Percentiles rank a stretch among this genome's conserved stretches.
phyloP scores from a whole-genome alignment of 2,888 invertebrate species.

The Merodon equestris region DNA sequence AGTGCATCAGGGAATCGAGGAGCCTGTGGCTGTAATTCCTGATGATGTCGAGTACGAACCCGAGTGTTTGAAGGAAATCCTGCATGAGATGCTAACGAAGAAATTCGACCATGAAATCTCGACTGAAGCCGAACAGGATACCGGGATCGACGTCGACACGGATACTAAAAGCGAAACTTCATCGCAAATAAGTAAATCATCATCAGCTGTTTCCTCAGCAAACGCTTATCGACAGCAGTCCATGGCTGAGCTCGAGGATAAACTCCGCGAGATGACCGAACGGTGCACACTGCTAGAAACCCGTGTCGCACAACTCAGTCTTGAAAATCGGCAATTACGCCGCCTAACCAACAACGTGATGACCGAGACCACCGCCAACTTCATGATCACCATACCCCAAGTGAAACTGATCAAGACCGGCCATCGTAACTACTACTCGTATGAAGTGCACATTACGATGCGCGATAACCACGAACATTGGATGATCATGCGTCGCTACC shows the following conservation, averaged over 20 bases:
- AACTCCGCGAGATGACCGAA: slow-evolving; percentile 74
- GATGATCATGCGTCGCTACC: slow-evolving; percentile 96
- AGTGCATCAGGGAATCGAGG: slow-evolving; percentile 71
- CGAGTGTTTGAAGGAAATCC: slow-evolving; percentile 45
- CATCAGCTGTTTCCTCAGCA: slow-evolving; percentile 71
- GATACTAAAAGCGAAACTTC: slow-evolving; percentile 74
- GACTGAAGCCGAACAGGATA: slow-evolving; percentile 17
- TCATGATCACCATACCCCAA: slow-evolving; percentile 77
- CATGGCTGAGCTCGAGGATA: slow-evolving; percentile 71
- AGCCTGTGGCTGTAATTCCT: slow-evolving; percentile 54
- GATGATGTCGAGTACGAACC: slow-evolving; percentile 57
- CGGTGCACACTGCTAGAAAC: slow-evolving; percentile 76
- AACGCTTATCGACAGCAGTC: slow-evolving; percentile 38
- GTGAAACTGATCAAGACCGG: slow-evolving; percentile 72
- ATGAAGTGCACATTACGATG: slow-evolving; percentile 78
- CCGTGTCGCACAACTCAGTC: slow-evolving; percentile 75
- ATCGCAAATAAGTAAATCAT: slow-evolving; percentile 76
- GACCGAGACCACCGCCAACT: slow-evolving; percentile 72
- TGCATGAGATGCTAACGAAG: slow-evolving; percentile 32
- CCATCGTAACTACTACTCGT: slow-evolving; percentile 74
- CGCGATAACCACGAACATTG: slow-evolving; percentile 87
- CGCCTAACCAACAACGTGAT: slow-evolving; percentile 74
- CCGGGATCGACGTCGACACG: neutral
- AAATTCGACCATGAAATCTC: slow-evolving; percentile 51
- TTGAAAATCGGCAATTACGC: slow-evolving; percentile 76